Percentiles rank a stretch among this genome's conserved stretches.
Conservation (phyloP, 92 coral and sea anemone genomes). For the Phymanthus crucifer region DNA sequence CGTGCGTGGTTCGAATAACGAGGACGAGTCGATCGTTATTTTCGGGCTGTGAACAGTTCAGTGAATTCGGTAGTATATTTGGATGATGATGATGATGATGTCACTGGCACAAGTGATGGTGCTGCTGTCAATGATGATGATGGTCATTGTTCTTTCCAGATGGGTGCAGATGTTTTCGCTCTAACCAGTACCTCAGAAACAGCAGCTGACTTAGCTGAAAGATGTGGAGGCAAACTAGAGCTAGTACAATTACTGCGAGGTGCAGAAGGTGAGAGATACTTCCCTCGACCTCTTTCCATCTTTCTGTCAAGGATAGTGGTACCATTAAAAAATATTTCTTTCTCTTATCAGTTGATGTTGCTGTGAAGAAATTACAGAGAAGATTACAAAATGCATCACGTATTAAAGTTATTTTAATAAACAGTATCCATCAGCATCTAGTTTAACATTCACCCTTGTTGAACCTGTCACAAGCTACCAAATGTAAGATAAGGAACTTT, state of each 20-base stretch:
- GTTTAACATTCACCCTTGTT: not conserved
- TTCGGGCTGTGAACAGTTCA: not conserved
- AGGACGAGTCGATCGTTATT: not conserved
- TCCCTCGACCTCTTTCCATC: not conserved
- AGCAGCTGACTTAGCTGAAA: conserved; percentile 91
- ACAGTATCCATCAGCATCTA: too few species aligned
- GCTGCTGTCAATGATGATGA: not conserved
- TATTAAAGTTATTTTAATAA: conserved; percentile 9
- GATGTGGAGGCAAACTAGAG: conserved; percentile 83
- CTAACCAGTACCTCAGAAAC: conserved; percentile 90
- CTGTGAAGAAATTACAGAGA: conserved; percentile 63
- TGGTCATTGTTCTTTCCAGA: conserved; percentile 37
- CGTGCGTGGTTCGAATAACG: not conserved
- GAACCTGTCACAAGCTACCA: too few species aligned
- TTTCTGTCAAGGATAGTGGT: too few species aligned
- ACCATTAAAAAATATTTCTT: not conserved
- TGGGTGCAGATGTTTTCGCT: conserved; percentile 91
- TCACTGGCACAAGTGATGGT: not conserved
- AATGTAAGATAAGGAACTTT: too few species aligned
- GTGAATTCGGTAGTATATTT: not conserved
- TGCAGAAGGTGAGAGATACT: conserved; percentile 69
- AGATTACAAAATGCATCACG: conserved; percentile 58
- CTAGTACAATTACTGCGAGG: conserved; percentile 78
- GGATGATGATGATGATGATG: not conserved
- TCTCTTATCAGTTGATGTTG: conserved; percentile 67